phyloP scores from a whole-genome alignment of 2,797 vertebrate species.

The Cryptoprocta ferox region DNA sequence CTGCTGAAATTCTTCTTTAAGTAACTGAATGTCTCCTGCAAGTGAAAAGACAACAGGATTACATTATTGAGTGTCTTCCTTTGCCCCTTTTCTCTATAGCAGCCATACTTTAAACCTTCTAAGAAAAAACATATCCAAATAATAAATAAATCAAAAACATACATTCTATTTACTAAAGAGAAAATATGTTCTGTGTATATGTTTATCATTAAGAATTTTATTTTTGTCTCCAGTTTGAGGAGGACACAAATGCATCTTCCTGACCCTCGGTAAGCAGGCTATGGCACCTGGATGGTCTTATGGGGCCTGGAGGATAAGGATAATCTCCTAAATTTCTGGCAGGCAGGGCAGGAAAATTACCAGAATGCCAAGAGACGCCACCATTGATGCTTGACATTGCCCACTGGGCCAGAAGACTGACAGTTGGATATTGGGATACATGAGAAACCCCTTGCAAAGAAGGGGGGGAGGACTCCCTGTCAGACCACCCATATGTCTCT shows the following conservation, averaged over 20 bases:
- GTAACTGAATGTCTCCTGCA: background rate
- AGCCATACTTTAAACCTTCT: slow-evolving; percentile 9
- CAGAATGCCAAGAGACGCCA: slow-evolving; percentile 17
- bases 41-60: background rate
- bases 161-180: background rate
- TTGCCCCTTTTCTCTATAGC: background rate
- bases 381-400: background rate
- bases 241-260: background rate
- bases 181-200: background rate
- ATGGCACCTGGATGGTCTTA: background rate
- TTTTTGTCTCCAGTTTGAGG: background rate
- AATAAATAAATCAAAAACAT: background rate
- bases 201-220: background rate
- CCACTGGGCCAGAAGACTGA: background rate
- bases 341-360: background rate
- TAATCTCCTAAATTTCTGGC: background rate
- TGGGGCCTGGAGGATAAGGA: background rate
- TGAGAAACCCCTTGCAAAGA: background rate
- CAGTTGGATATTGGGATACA: background rate
- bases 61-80: background rate
- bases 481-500: too few relatives aligned
- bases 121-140: slow-evolving; percentile 9
- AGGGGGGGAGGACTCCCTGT: background rate
- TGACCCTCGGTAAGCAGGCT: background rate
- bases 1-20: slow-evolving; percentile 11